These are phyloP conservation scores for Delphinapterus leucas DNA, from an alignment of 2,113 vertebrate genomes.

Conservation along the genomic window DNA sequence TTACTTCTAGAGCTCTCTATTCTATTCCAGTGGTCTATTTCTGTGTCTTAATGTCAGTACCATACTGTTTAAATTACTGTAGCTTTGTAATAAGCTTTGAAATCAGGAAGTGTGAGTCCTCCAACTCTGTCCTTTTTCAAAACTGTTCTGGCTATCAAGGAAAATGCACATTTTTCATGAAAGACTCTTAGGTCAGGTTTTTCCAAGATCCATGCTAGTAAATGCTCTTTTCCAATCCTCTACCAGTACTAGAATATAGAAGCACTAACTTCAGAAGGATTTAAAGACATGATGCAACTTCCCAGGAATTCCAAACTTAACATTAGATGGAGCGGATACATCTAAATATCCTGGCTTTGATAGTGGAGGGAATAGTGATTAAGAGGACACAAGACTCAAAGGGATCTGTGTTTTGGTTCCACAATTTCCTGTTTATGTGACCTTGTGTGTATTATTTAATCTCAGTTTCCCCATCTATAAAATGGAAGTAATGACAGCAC, in stretches of 20 bases:
- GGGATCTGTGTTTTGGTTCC: background rate
- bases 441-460: background rate
- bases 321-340: background rate
- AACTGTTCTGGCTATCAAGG: background rate
- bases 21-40: background rate
- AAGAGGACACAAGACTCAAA: background rate
- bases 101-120: background rate
- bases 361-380: background rate
- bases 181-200: background rate
- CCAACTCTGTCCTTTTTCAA: background rate
- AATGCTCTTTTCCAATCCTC: background rate
- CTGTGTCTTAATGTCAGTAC: background rate
- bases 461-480: background rate
- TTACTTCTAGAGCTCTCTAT: background rate
- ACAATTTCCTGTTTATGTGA: background rate
- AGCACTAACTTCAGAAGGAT: background rate
- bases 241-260: background rate
- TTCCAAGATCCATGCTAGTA: background rate
- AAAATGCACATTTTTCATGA: background rate
- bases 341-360: background rate
- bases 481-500: background rate
- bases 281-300: background rate
- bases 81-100: background rate
- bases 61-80: background rate
- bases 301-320: background rate